A percentile compares a stretch with the other conserved stretches of the same genome.
Conservation (phyloP, 2,888 invertebrate genomes). For the Ischnus inquisitorius region DNA sequence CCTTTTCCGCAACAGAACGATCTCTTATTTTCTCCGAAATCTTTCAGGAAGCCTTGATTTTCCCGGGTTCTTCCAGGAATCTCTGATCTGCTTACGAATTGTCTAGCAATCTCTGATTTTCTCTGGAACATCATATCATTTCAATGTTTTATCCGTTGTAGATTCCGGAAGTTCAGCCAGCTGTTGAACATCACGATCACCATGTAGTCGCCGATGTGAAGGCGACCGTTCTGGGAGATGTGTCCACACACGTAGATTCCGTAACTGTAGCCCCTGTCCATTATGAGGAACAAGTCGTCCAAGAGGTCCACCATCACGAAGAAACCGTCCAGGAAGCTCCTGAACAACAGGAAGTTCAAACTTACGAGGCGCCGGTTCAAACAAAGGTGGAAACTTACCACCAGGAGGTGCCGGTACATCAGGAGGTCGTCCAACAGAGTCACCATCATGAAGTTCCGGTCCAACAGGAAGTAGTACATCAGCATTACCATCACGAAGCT, state of each 20-base stretch:
- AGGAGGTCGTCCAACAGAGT: background rate
- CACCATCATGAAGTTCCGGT: slow-evolving; percentile 21
- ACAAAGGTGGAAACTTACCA: slow-evolving; percentile 15
- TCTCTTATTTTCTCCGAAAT: background rate
- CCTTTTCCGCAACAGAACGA: too few species aligned
- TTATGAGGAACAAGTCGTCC: slow-evolving; percentile 11
- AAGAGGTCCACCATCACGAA: slow-evolving; percentile 7
- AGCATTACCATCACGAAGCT: slow-evolving; percentile 3
- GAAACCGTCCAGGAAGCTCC: background rate
- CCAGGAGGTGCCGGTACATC: slow-evolving; percentile 47
- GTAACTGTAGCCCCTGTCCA: slow-evolving; percentile 1
- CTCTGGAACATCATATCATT: background rate
- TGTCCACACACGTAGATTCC: background rate
- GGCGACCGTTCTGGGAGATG: background rate
- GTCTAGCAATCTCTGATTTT: background rate
- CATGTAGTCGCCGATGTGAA: background rate
- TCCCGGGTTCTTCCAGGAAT: background rate
- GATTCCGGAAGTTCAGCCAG: background rate
- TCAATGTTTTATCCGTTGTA: background rate
- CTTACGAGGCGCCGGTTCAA: too few species aligned
- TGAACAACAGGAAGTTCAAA: slow-evolving; percentile 3
- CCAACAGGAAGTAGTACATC: slow-evolving; percentile 23
- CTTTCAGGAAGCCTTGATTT: background rate
- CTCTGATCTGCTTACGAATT: background rate
- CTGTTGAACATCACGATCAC: background rate